Evolutionary conservation across 2,113 vertebrate species (phyloP).

Genomic region (Sialia sialis): DNA sequence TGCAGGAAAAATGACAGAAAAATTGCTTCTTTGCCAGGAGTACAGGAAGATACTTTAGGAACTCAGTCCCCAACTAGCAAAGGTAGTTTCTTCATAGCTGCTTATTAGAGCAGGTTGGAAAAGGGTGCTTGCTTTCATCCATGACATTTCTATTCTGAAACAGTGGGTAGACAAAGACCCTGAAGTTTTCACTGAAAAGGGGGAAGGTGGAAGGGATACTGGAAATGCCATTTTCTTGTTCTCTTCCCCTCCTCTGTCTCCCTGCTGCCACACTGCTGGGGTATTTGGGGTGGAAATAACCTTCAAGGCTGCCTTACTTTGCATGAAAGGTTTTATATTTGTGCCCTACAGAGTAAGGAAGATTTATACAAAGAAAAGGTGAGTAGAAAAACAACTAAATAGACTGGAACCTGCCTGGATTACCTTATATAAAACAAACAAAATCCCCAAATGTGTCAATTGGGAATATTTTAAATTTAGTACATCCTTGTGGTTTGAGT

Average conservation of each 20-base stretch:
- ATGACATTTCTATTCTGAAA: background rate
- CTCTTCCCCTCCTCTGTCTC: background rate
- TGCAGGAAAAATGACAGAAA: background rate
- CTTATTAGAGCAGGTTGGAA: background rate
- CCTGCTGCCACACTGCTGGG: background rate
- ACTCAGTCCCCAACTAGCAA: background rate
- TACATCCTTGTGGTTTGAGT: background rate
- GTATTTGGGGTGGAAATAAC: background rate
- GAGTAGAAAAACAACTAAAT: background rate
- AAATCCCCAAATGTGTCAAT: accelerated
- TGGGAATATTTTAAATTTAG: background rate
- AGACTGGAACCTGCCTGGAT: background rate
- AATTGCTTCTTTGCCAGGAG: background rate
- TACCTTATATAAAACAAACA: background rate
- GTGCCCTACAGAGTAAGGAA: background rate
- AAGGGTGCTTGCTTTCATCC: background rate
- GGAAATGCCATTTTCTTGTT: background rate
- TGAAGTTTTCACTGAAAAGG: background rate
- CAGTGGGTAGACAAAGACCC: background rate
- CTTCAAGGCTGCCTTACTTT: background rate
- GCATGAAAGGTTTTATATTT: background rate
- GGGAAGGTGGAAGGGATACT: background rate
- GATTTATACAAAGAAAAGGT: background rate
- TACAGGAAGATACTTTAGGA: background rate
- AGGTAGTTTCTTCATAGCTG: background rate